Conservation (phyloP, 2,888 invertebrate species). For the Diplazon laetatorius region DNA sequence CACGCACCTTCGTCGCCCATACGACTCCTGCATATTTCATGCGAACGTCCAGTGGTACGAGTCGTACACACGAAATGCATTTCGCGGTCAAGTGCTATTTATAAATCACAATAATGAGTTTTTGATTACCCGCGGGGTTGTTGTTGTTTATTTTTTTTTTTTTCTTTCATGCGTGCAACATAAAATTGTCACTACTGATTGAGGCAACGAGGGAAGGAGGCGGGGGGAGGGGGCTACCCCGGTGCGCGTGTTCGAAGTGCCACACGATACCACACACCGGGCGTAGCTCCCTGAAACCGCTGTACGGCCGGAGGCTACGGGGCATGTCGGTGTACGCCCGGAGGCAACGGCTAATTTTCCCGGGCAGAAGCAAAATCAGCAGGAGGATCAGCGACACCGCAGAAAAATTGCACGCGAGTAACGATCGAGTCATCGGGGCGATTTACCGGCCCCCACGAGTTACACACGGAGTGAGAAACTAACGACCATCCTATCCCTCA, state of each 20-base stretch:
- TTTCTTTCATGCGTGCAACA: conserved; percentile 64
- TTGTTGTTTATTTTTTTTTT: conserved; percentile 23
- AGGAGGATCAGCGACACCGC: conserved; percentile 51
- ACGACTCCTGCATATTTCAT: conserved; percentile 20
- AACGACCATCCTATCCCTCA: conserved; percentile 12
- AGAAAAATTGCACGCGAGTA: conserved; percentile 58
- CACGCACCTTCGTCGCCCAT: not conserved
- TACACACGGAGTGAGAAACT: conserved; percentile 1
- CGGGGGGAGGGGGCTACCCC: conserved; percentile 47
- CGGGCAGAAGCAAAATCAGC: conserved; percentile 39
- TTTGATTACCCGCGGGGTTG: conserved; percentile 79
- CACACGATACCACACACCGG: conserved; percentile 48
- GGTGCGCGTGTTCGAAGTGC: conserved; percentile 34
- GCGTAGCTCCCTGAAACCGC: conserved; percentile 55
- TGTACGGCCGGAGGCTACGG: conserved; percentile 16
- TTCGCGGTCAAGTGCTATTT: conserved; percentile 72
- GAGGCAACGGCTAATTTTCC: conserved; percentile 32
- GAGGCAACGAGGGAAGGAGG: too few relatives aligned
- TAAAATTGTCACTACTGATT: conserved; percentile 78
- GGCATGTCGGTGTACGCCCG: conserved; percentile 16
- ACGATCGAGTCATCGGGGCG: conserved; percentile 62
- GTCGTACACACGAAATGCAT: conserved; percentile 22
- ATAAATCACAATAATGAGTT: conserved; percentile 81
- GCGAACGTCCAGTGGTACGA: conserved; percentile 14
- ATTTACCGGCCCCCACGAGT: conserved; percentile 45